Conservation (phyloP, 2,797 vertebrate species). For the Leptoclinus maculatus region DNA sequence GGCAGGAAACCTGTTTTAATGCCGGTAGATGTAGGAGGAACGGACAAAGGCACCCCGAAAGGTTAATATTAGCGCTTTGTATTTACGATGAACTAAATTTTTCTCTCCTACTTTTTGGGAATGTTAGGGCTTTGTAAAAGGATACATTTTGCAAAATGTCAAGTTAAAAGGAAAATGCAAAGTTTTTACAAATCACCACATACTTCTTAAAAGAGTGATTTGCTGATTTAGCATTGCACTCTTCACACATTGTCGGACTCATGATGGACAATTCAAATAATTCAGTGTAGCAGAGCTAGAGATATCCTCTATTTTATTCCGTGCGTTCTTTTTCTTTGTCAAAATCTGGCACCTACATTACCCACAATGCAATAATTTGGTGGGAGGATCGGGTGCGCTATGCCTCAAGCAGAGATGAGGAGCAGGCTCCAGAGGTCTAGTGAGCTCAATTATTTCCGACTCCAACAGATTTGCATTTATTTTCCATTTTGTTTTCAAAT, state of each 20-base stretch:
- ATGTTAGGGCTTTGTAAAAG: not conserved
- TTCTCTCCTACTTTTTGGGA: not conserved
- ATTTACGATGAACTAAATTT: too few relatives aligned
- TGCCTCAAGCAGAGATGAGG: not conserved
- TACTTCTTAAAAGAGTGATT: too few relatives aligned
- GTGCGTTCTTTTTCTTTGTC: not conserved
- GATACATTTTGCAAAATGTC: not conserved
- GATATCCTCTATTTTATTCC: not conserved
- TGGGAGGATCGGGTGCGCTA: not conserved
- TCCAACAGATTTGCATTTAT: too few relatives aligned
- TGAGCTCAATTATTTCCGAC: not conserved
- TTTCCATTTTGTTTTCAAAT: not conserved
- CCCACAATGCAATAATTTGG: not conserved
- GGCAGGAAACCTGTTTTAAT: too few relatives aligned
- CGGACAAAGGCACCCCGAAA: too few relatives aligned
- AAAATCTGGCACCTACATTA: not conserved
- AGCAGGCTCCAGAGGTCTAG: not conserved
- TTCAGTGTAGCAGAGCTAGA: not conserved
- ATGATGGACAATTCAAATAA: not conserved
- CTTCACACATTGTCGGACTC: not conserved
- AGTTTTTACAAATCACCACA: too few relatives aligned
- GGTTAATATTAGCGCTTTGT: too few relatives aligned
- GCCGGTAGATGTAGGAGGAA: too few relatives aligned
- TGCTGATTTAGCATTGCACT: too few relatives aligned
- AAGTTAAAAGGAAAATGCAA: not conserved